Evolutionary conservation across 2,888 invertebrate genomes (phyloP), one percentile per base, ranked within the genome.

Genomic region (Leucoptera coffeella): DNA sequence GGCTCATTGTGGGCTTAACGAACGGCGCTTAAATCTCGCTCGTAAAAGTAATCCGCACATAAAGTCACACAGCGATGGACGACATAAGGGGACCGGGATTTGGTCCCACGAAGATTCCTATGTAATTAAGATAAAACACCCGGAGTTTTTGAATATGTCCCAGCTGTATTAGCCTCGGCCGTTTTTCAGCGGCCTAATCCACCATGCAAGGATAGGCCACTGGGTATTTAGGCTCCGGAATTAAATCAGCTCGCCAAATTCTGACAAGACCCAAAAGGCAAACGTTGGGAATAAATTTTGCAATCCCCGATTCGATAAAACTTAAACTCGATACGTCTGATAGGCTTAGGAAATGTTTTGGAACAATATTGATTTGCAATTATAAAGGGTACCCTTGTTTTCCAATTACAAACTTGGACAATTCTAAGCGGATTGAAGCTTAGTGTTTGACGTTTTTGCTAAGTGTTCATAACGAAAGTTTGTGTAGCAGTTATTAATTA

Each of bases 21-120:
- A 65, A 60, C 55, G 57, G 51, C 52, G 54, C 52, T 60, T 59
- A 64, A 67, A 65, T 64, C 65, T 62, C 42, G 50, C 47, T 52
- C 59, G 62, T 69, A 65, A 69, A 67, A 67, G 62, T 69, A 69
- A 67, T 69, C 65, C 59, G 49, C 55, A 57, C 65, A 62, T 69
- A 67, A 69, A 69, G 56, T 62, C 58, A 56, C 59, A 55, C 62
- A 55, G 59, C 61, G 64, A 65, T 65, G 65, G 65, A 65, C 65
- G 64, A 55, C 62, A 56, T 56, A 59, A 64, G 67, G 65, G 67
- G 65, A 64, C 58, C 55, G 49, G 64, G 64, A 62, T 67, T 65
- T 57, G 49, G 54, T 57, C 59, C 38, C 48, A 54, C 60, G 59
- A 67, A 65, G 67, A 69, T 65, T 64, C 54, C 55, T 45, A 59